Evolutionary conservation across 2,113 vertebrate genomes (phyloP).

Genomic region (Micromys minutus): DNA sequence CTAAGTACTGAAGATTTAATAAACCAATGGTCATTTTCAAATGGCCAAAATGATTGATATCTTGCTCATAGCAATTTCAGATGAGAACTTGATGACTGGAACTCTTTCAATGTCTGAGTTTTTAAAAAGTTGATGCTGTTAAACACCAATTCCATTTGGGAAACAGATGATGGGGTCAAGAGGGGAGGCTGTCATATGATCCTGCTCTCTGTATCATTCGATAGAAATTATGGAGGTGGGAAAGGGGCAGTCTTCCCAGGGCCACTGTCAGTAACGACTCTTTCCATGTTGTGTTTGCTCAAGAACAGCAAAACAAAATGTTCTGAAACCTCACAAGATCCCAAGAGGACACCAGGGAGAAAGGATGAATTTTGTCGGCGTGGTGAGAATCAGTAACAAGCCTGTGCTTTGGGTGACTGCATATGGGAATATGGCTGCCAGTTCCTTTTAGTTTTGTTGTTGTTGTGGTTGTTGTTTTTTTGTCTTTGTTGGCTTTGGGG

Average conservation of each 20-base stretch:
- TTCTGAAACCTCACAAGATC: neutral
- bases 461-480: no score
- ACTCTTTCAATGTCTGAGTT: constrained; percentile 27
- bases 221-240: neutral
- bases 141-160: neutral
- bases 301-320: neutral
- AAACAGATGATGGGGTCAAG: neutral
- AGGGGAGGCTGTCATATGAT: neutral
- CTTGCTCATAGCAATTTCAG: neutral
- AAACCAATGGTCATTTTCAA: constrained; percentile 5
- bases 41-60: neutral
- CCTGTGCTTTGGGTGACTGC: constrained; percentile 2
- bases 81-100: neutral
- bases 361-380: neutral
- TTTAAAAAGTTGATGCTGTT: constrained; percentile 2
- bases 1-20: no score
- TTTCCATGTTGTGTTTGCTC: neutral
- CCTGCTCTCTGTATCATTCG: neutral
- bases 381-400: constrained; percentile 36
- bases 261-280: neutral
- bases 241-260: neutral
- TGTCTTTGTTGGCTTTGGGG: no score
- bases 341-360: neutral
- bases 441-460: neutral
- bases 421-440: constrained; percentile 19